Evolutionary conservation across 2,113 vertebrate genomes (phyloP), one percentile per base, ranked within the genome.

Genomic region (Rhea pennata): DNA sequence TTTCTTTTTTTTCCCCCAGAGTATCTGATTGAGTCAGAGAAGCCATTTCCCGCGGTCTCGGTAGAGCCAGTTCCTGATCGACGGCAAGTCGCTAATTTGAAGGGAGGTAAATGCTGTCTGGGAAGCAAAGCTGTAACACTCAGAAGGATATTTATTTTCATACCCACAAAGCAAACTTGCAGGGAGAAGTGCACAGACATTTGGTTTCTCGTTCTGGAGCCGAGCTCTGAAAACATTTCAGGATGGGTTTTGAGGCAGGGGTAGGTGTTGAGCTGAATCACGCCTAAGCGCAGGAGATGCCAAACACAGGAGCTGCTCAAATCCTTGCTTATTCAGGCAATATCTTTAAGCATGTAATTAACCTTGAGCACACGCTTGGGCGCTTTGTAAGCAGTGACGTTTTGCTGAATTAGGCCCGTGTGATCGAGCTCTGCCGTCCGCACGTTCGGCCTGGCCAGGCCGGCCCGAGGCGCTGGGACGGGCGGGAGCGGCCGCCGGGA

Each of bases 251-350:
- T 83, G 76, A 48, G 56, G n/a, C 4, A 65, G 62, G 62, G 51
- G 33, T 7, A 48, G 53, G 44, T 26, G 69, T 67, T 88, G 0
- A 6, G 85, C 87, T 93, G 93, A 90, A 80, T 90, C 94, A 67
- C 72, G 4, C 88, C 6, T 85, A 53, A 88, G 87, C 16, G 36
- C 87, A 83, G 93, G 72, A 90, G 93, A 67, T 89, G 77, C 80
- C 91, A 42, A 92, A 76, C 74, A 3, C 88, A 5, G 85, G 84
- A 44, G 36, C 36, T 36, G 36, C 88, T 61, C 44, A 84, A 90
- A 88, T 51, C 95, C 72, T 0, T 6, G 75, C 76, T 90, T 40
- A 8, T 48, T 84, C 88, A 48, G 92, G 93, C 26, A 53, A 61
- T 76, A 88, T 51, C 91, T 69, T 65, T 33, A 44, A 61, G 86